These are phyloP conservation scores for Nettapus auritus DNA, from an alignment of 2,113 vertebrate genomes.

Conservation along the genomic window DNA sequence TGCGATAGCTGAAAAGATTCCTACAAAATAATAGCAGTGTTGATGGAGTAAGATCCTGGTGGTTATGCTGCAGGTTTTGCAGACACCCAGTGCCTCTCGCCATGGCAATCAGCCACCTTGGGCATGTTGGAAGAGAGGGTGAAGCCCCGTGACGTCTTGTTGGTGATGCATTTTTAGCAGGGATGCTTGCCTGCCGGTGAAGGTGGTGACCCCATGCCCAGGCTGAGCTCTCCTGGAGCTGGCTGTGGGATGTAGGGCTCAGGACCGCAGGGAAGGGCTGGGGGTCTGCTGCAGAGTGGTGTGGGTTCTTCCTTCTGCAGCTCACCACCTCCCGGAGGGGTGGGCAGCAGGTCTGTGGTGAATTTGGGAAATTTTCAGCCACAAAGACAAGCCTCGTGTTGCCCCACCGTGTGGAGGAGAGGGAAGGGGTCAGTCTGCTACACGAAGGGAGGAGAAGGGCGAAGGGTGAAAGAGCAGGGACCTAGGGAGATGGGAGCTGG, in stretches of 20 bases:
- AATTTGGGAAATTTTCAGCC: not conserved
- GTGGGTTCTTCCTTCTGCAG: not conserved
- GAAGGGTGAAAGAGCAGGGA: not conserved
- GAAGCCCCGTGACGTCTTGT: not conserved
- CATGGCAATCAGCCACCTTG: not conserved
- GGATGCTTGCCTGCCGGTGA: too few relatives aligned
- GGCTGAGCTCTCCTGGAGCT: not conserved
- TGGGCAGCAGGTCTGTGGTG: not conserved
- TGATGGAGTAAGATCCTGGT: not conserved
- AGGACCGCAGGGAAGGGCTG: not conserved
- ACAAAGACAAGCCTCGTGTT: not conserved
- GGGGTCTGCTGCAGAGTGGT: not conserved
- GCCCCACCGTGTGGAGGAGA: not conserved
- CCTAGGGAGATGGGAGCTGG: not conserved
- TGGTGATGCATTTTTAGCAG: not conserved
- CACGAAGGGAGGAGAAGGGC: not conserved
- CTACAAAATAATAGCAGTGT: not conserved
- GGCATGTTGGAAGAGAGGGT: not conserved
- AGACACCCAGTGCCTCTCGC: not conserved
- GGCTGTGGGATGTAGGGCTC: not conserved
- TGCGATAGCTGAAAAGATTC: not conserved
- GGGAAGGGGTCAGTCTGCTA: not conserved
- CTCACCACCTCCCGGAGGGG: rapidly evolving
- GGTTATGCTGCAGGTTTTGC: not conserved
- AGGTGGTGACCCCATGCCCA: not conserved